phyloP scores from a whole-genome alignment of 1,140 invertebrate species.

The Chironomus tepperi region DNA sequence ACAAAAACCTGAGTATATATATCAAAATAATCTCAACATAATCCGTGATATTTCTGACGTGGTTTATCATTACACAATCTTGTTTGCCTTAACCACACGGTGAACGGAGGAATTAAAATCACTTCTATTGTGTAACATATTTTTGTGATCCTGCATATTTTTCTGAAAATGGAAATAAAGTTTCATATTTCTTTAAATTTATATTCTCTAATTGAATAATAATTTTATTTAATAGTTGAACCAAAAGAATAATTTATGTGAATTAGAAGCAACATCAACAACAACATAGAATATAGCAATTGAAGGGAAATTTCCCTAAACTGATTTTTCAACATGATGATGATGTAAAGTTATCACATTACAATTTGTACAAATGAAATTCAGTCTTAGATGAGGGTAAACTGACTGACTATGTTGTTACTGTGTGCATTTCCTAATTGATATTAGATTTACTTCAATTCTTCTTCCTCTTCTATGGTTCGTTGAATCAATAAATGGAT shows the following conservation, averaged over 20 bases:
- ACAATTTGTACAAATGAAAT: neutral
- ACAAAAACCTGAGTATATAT: neutral
- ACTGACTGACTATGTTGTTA: neutral
- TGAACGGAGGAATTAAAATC: neutral
- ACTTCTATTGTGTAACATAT: neutral
- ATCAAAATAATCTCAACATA: conserved; percentile 10
- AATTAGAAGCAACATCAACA: conserved; percentile 12
- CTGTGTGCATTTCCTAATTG: conserved; percentile 11
- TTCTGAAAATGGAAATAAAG: neutral
- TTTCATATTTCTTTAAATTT: neutral
- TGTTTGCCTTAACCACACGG: neutral
- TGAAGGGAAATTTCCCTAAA: neutral
- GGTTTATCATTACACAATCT: conserved; percentile 13
- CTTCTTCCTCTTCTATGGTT: conserved; percentile 15
- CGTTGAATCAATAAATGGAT: conserved; percentile 3
- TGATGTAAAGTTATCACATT: conserved; percentile 18
- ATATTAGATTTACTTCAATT: conserved; percentile 3
- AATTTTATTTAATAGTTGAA: conserved; percentile 20
- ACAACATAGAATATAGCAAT: neutral
- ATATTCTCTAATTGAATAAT: conserved; percentile 19
- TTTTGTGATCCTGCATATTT: neutral
- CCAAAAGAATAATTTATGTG: conserved; percentile 12
- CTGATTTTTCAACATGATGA: neutral
- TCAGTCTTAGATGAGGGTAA: neutral
- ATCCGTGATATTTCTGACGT: conserved; percentile 12